These are phyloP conservation scores for Hippocampus mohnikei DNA, from an alignment of 2,113 vertebrate species.

Conservation along the genomic window DNA sequence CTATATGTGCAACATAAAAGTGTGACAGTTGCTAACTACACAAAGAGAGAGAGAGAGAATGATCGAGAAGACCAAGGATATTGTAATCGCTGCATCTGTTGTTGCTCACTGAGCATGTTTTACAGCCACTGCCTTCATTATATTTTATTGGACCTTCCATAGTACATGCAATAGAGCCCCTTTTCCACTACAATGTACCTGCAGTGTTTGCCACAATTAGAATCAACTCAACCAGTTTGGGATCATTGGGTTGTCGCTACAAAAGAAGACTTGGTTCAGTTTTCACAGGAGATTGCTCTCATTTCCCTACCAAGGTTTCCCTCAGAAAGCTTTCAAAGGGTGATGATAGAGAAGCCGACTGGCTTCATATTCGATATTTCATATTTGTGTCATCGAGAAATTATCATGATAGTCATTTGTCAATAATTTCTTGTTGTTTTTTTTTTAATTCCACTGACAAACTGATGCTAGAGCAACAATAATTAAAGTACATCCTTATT, in stretches of 20 bases:
- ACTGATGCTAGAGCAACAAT: too few species aligned
- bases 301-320: too few species aligned
- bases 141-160: not conserved
- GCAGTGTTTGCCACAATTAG: not conserved
- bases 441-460: too few species aligned
- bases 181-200: not conserved
- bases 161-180: not conserved
- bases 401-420: too few species aligned
- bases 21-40: not conserved
- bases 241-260: not conserved
- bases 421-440: too few species aligned
- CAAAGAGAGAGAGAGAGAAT: not conserved
- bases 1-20: not conserved
- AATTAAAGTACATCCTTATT: too few species aligned
- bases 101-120: constrained; percentile 1
- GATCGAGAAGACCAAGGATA: not conserved
- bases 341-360: too few species aligned
- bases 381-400: too few species aligned
- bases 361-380: too few species aligned
- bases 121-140: not conserved
- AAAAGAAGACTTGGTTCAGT: not conserved
- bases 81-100: constrained; percentile 3
- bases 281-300: not conserved
- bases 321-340: too few species aligned
- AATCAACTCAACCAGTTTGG: not conserved